These are phyloP conservation scores for Empis stercorea DNA, from an alignment of 2,888 invertebrate species.

Conservation along the genomic window DNA sequence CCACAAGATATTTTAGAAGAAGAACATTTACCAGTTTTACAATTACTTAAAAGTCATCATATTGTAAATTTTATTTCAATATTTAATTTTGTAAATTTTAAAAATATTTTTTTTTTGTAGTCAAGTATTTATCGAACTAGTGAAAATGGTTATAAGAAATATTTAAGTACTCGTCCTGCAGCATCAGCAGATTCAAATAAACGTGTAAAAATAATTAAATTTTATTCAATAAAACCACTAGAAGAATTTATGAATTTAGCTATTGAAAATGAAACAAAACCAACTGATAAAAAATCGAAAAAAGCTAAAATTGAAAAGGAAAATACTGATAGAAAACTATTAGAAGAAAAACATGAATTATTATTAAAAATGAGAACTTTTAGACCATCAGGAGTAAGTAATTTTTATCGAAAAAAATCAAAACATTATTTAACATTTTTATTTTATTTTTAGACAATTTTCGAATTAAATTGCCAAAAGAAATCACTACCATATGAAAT, in stretches of 20 bases:
- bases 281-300: conserved; percentile 31
- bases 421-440: neutral
- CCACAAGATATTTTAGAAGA: conserved; percentile 75
- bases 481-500: conserved; percentile 64
- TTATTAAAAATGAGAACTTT: conserved; percentile 30
- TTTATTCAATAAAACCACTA: conserved; percentile 43
- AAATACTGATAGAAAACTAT: conserved; percentile 23
- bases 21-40: conserved; percentile 60
- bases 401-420: neutral
- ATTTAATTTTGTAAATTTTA: conserved; percentile 3
- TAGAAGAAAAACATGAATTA: conserved; percentile 29
- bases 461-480: conserved; percentile 76
- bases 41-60: conserved; percentile 63
- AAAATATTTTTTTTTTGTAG: conserved; percentile 28
- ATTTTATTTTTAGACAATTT: conserved; percentile 62
- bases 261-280: conserved; percentile 33
- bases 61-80: conserved; percentile 46
- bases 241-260: conserved; percentile 26
- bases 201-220: conserved; percentile 64
- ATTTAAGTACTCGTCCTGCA: conserved; percentile 71
- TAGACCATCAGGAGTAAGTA: conserved; percentile 29
- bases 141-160: conserved; percentile 83
- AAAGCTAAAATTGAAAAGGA: conserved; percentile 29
- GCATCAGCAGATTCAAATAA: conserved; percentile 83
- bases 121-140: conserved; percentile 56